Evolutionary conservation across 2,113 vertebrate genomes (phyloP).

Genomic region (Cyanoliseus patagonus): DNA sequence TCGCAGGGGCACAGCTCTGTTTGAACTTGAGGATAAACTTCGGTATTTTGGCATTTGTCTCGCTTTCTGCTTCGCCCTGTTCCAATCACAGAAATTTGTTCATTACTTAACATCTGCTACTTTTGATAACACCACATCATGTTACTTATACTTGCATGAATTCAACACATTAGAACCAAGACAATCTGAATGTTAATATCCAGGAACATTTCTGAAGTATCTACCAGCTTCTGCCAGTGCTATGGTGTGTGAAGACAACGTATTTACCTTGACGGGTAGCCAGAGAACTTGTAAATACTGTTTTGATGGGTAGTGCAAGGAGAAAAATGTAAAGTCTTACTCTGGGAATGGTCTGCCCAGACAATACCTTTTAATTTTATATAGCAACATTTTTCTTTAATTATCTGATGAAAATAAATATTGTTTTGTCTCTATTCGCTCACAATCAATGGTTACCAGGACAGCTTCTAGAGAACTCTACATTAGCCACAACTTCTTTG

Average conservation of each 20-base stretch:
- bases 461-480: conserved; percentile 20
- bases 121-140: conserved; percentile 50
- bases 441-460: conserved; percentile 35
- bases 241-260: conserved; percentile 12
- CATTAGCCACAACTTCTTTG: conserved; percentile 7
- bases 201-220: conserved; percentile 25
- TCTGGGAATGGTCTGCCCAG: neutral
- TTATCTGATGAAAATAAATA: conserved; percentile 61
- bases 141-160: conserved; percentile 59
- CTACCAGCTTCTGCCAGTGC: conserved; percentile 9
- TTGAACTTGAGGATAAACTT: conserved; percentile 84
- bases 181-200: conserved; percentile 59
- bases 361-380: conserved; percentile 27
- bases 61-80: conserved; percentile 94
- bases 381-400: conserved; percentile 37
- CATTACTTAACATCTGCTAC: conserved; percentile 53
- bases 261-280: conserved; percentile 48
- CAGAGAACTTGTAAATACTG: conserved; percentile 2
- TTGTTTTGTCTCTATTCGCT: conserved; percentile 48
- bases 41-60: conserved; percentile 84
- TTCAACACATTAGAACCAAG: conserved; percentile 54
- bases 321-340: neutral
- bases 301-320: neutral
- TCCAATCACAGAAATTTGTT: conserved; percentile 51
- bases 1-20: conserved; percentile 85